Conservation (phyloP, 2,113 vertebrate genomes). For the Halichoeres trimaculatus region DNA sequence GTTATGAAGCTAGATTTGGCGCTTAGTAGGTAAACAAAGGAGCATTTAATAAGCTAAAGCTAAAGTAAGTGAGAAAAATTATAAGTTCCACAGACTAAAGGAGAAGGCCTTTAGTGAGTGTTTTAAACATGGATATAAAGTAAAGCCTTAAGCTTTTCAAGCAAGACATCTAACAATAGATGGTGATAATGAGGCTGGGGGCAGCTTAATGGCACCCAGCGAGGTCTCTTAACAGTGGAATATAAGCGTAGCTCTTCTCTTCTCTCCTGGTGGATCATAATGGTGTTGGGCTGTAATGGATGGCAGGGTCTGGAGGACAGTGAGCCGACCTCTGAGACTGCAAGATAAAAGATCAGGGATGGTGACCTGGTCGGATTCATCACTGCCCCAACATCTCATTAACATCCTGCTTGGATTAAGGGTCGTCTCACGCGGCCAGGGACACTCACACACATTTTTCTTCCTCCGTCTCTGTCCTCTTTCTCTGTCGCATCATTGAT, state of each 20-base stretch:
- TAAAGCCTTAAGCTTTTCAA: background rate
- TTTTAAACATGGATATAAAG: no score
- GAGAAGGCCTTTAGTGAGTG: no score
- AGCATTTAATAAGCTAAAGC: no score
- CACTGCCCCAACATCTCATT: slow-evolving; percentile 23
- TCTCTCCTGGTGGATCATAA: slow-evolving; percentile 12
- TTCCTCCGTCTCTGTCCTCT: background rate
- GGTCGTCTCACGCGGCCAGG: slow-evolving; percentile 1
- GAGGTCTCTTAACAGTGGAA: no score
- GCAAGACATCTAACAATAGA: background rate
- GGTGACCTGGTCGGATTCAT: slow-evolving; percentile 33
- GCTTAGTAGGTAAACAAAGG: no score
- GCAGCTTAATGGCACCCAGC: no score
- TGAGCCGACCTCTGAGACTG: background rate
- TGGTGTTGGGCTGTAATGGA: slow-evolving; percentile 18
- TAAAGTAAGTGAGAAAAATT: no score
- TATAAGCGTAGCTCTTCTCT: background rate
- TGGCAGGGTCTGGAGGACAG: slow-evolving; percentile 3
- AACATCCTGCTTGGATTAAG: slow-evolving; percentile 11
- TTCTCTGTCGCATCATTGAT: background rate
- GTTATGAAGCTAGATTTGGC: no score
- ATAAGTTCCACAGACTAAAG: no score
- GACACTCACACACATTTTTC: background rate
- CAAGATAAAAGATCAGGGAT: slow-evolving; percentile 26
- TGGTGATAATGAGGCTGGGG: background rate